Conservation (phyloP, 1,140 invertebrate genomes). For the Bilobella aurantiaca region DNA sequence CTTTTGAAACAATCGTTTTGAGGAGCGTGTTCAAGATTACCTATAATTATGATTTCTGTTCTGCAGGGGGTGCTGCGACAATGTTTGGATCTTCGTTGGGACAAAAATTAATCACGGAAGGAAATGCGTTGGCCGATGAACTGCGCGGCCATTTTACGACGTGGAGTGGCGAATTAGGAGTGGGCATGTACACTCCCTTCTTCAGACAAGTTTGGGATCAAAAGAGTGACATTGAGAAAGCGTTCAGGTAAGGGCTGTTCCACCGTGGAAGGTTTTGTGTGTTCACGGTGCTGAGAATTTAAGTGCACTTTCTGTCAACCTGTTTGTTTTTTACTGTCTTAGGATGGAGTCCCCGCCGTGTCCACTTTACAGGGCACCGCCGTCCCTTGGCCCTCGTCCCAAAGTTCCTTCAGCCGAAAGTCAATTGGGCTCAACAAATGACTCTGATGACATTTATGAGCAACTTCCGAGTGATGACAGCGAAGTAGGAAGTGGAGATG, state of each 20-base stretch:
- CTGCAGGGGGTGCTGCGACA: constrained; percentile 56
- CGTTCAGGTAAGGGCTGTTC: constrained; percentile 47
- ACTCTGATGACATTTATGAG: constrained; percentile 62
- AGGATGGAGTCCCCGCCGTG: constrained; percentile 34
- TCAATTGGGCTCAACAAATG: constrained; percentile 49
- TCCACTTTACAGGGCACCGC: constrained; percentile 30
- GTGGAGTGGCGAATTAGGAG: constrained; percentile 42
- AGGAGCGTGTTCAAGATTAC: too few relatives aligned
- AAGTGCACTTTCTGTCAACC: not conserved
- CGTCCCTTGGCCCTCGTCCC: constrained; percentile 20
- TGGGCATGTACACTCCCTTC: constrained; percentile 89
- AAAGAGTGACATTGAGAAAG: constrained; percentile 86
- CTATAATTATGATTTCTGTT: not conserved
- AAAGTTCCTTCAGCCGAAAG: constrained; percentile 15
- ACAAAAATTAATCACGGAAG: constrained; percentile 82
- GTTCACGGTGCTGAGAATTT: not conserved
- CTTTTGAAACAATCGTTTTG: too few relatives aligned
- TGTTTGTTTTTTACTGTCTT: not conserved
- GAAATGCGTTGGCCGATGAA: constrained; percentile 70
- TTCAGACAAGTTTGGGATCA: constrained; percentile 93
- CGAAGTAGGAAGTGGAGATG: constrained; percentile 30
- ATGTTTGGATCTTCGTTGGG: constrained; percentile 82
- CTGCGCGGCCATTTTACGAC: constrained; percentile 88
- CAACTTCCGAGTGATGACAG: constrained; percentile 53
- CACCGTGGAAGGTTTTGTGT: not conserved